Percentiles rank a stretch among this genome's conserved stretches.
Evolutionary conservation across 2,888 invertebrate species (phyloP).

Genomic region (Anoplius nigerrimus): DNA sequence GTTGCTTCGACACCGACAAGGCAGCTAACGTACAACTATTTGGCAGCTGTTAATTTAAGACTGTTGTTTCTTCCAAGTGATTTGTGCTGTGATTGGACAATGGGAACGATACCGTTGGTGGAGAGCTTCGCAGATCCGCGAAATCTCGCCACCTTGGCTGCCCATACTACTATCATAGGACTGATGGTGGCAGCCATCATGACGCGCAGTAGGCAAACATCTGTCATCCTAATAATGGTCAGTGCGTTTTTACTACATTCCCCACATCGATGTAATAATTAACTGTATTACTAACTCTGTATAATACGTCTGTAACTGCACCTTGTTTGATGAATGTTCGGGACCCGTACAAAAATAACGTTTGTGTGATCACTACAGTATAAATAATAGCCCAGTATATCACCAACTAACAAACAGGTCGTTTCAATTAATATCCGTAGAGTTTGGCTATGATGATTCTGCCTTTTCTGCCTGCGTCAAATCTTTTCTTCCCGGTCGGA

Average conservation of each 20-base stretch:
- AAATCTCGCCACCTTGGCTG: constrained; percentile 86
- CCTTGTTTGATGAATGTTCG: no score
- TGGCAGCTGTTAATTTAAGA: constrained; percentile 93
- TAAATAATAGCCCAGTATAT: not conserved
- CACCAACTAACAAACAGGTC: not conserved
- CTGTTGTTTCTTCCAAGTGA: constrained; percentile 91
- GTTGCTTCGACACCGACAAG: constrained; percentile 88
- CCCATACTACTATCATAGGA: constrained; percentile 80
- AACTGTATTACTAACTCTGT: no score
- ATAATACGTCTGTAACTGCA: no score
- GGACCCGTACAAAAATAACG: no score
- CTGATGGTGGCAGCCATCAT: constrained; percentile 78
- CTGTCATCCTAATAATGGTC: constrained; percentile 83
- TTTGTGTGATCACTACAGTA: not conserved
- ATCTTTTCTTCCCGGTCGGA: constrained; percentile 97
- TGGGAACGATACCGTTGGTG: constrained; percentile 94
- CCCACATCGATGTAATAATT: no score
- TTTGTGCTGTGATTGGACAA: constrained; percentile 98
- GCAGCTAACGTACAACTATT: constrained; percentile 94
- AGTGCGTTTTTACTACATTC: constrained; percentile 53
- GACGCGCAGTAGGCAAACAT: constrained; percentile 80
- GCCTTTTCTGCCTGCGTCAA: constrained; percentile 96
- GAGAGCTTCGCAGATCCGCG: constrained; percentile 87
- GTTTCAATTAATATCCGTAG: constrained; percentile 76
- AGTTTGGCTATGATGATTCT: constrained; percentile 90